phyloP scores from a whole-genome alignment of 2,888 invertebrate species.

The Agrochola litura region DNA sequence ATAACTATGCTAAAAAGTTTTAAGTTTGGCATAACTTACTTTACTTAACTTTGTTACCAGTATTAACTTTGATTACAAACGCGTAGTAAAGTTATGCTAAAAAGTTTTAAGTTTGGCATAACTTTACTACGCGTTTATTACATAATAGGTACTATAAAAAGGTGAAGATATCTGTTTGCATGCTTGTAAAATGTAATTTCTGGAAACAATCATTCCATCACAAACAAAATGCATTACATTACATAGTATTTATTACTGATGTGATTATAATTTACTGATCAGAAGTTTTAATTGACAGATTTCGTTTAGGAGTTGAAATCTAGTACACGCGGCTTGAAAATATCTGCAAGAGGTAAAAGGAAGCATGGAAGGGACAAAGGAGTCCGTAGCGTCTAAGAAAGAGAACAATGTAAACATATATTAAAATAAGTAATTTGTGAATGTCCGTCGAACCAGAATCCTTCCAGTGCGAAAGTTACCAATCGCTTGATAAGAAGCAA shows the following conservation, averaged over 20 bases:
- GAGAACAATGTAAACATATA: neutral
- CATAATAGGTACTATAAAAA: too few relatives aligned
- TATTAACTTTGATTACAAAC: too few relatives aligned
- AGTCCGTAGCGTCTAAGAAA: neutral
- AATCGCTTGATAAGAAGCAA: neutral
- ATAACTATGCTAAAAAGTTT: too few relatives aligned
- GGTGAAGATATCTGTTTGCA: too few relatives aligned
- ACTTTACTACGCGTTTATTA: too few relatives aligned
- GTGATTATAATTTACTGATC: neutral
- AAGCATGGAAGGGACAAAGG: slow-evolving; percentile 13
- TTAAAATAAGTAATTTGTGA: slow-evolving; percentile 33
- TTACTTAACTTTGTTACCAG: too few relatives aligned
- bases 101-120: too few relatives aligned
- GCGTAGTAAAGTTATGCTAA: too few relatives aligned
- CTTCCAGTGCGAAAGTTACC: neutral
- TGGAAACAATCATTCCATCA: neutral
- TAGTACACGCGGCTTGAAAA: neutral
- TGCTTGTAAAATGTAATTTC: neutral
- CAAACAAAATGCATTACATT: neutral
- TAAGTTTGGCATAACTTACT: too few relatives aligned
- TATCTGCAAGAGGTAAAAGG: slow-evolving; percentile 8
- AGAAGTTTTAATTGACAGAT: slow-evolving; percentile 3
- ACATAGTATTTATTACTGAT: neutral
- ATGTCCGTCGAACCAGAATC: slow-evolving; percentile 12
- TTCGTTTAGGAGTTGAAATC: neutral